Evolutionary conservation across 2,797 vertebrate species (phyloP).

Genomic region (Sandelia bainsii): DNA sequence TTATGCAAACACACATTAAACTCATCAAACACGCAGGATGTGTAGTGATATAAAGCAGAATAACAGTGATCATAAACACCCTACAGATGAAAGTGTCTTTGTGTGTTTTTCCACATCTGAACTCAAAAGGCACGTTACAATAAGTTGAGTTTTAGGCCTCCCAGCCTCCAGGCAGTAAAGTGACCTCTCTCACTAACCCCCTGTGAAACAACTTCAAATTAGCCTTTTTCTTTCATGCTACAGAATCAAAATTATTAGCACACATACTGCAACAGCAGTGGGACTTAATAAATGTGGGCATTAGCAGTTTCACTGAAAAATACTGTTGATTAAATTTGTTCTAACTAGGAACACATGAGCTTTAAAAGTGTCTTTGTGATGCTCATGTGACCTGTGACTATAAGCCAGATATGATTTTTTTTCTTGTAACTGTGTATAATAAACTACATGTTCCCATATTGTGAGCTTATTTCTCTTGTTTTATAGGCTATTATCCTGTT

Average conservation of each 20-base stretch:
- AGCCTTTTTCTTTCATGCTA: slow-evolving; percentile 34
- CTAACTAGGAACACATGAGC: slow-evolving; percentile 25
- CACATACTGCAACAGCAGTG: not conserved
- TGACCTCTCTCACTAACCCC: slow-evolving; percentile 18
- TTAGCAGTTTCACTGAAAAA: not conserved
- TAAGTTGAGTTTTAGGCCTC: not conserved
- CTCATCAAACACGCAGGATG: not conserved
- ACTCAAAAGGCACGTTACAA: slow-evolving; percentile 10
- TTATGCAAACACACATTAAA: not conserved
- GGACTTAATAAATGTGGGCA: not conserved
- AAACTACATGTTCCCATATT: too few relatives aligned
- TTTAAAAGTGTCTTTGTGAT: not conserved
- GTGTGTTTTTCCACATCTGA: not conserved
- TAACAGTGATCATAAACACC: slow-evolving; percentile 5
- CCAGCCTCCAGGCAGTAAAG: not conserved
- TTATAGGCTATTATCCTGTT: too few relatives aligned
- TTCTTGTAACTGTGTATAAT: not conserved
- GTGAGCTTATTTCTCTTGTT: too few relatives aligned
- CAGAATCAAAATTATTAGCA: slow-evolving; percentile 21
- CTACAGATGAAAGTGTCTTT: slow-evolving; percentile 12
- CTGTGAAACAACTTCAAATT: slow-evolving; percentile 40
- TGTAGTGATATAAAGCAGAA: slow-evolving; percentile 40
- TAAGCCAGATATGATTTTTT: not conserved
- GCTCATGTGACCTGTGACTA: slow-evolving; percentile 14
- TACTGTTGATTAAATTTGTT: not conserved